Evolutionary conservation across 2,888 invertebrate genomes (phyloP).

Genomic region (Apodemia mormo): DNA sequence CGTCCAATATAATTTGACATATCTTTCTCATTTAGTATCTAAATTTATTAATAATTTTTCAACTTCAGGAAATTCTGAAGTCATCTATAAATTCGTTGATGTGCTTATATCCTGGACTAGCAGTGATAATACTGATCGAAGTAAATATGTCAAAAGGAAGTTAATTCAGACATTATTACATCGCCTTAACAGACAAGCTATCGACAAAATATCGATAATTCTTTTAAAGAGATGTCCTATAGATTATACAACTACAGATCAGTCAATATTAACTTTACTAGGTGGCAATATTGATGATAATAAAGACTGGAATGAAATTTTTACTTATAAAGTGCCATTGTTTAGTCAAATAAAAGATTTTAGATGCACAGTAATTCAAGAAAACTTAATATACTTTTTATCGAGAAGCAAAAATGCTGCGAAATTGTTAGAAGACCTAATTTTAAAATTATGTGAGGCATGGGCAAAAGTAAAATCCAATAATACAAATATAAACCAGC

Average conservation of each 20-base stretch:
- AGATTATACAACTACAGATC: constrained; percentile 57
- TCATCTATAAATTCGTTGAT: constrained; percentile 76
- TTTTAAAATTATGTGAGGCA: constrained; percentile 80
- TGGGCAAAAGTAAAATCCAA: constrained; percentile 86
- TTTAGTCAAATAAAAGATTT: constrained; percentile 79
- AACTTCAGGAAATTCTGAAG: constrained; percentile 60
- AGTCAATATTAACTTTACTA: constrained; percentile 72
- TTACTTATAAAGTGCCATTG: constrained; percentile 69
- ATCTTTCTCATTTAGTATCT: constrained; percentile 81
- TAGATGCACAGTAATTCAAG: constrained; percentile 76
- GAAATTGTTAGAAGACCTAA: constrained; percentile 59
- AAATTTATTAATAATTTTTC: constrained; percentile 83
- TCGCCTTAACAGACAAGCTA: constrained; percentile 80
- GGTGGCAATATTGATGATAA: constrained; percentile 73
- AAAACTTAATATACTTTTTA: constrained; percentile 84
- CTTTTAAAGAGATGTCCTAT: constrained; percentile 79
- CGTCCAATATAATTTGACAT: constrained; percentile 59
- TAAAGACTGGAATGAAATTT: constrained; percentile 85
- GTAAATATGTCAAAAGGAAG: constrained; percentile 59
- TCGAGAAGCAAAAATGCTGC: constrained; percentile 57
- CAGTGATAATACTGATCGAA: constrained; percentile 47
- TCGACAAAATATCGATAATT: constrained; percentile 80
- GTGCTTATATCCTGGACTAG: constrained; percentile 79
- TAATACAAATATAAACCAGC: constrained; percentile 85
- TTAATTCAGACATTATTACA: constrained; percentile 77